These are phyloP conservation scores for Torymus tubicola DNA, from an alignment of 2,888 invertebrate species.

Conservation along the genomic window DNA sequence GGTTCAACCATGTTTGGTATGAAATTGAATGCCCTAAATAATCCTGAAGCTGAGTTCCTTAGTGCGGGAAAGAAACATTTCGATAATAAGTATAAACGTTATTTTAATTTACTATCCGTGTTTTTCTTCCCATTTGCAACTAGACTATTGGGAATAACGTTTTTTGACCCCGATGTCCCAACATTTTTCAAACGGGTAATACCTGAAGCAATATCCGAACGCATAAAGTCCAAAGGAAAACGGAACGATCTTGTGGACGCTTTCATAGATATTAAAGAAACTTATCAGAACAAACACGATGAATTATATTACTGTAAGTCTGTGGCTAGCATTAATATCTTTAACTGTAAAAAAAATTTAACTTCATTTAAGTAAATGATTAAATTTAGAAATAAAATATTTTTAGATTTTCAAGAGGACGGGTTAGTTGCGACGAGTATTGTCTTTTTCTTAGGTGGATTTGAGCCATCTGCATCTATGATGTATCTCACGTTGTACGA, in stretches of 20 bases:
- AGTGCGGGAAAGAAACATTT: slow-evolving; percentile 75
- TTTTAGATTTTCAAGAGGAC: slow-evolving; percentile 58
- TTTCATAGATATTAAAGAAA: slow-evolving; percentile 74
- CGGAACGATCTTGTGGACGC: slow-evolving; percentile 77
- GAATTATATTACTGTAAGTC: slow-evolving; percentile 34
- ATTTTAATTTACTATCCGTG: slow-evolving; percentile 72
- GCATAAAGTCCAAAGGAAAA: slow-evolving; percentile 72
- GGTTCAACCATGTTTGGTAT: slow-evolving; percentile 77
- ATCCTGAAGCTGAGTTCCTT: slow-evolving; percentile 76
- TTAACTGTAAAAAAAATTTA: background rate
- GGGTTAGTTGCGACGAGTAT: slow-evolving; percentile 53
- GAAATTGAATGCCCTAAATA: slow-evolving; percentile 75
- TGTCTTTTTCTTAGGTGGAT: slow-evolving; percentile 58
- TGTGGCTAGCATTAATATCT: too few species aligned
- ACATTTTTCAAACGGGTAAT: slow-evolving; percentile 75
- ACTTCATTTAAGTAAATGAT: background rate
- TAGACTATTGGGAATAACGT: slow-evolving; percentile 70
- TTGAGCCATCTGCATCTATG: slow-evolving; percentile 54
- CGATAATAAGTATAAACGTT: slow-evolving; percentile 68
- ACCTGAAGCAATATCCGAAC: slow-evolving; percentile 74
- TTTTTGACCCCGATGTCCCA: slow-evolving; percentile 71
- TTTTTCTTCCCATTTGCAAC: slow-evolving; percentile 76
- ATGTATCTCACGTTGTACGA: slow-evolving; percentile 56
- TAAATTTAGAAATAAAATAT: background rate
- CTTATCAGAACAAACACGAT: background rate